Evolutionary conservation across 1,140 invertebrate genomes (phyloP).

Genomic region (Galleria mellonella): DNA sequence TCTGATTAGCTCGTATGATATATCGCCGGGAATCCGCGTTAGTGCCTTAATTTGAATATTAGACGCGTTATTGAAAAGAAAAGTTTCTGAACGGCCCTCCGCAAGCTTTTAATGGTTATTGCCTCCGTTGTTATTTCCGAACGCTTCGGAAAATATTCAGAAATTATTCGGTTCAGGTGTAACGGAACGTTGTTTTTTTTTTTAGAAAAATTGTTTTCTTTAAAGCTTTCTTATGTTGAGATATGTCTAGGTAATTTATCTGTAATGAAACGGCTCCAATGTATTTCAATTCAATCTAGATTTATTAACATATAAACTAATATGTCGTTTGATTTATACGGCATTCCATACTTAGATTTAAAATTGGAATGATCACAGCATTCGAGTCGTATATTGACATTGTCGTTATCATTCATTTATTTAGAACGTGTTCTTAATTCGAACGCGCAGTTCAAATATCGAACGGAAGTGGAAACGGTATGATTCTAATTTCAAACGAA

Average conservation of each 20-base stretch:
- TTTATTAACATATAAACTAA: too few species aligned
- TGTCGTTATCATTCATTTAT: slow-evolving; percentile 1
- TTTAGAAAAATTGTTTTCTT: slow-evolving; percentile 14
- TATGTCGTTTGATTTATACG: too few species aligned
- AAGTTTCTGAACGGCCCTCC: slow-evolving; percentile 60
- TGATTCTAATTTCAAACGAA: slow-evolving; percentile 71
- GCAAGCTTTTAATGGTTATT: slow-evolving; percentile 69
- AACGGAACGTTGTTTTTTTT: slow-evolving; percentile 22
- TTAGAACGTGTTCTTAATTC: slow-evolving; percentile 53
- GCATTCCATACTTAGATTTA: too few species aligned
- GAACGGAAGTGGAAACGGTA: slow-evolving; percentile 70
- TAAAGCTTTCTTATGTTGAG: not conserved
- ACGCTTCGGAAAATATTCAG: slow-evolving; percentile 28
- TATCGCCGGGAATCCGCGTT: slow-evolving; percentile 58
- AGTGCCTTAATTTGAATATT: slow-evolving; percentile 71
- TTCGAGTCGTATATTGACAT: not conserved
- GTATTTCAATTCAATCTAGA: too few species aligned
- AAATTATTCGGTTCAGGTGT: slow-evolving; percentile 45
- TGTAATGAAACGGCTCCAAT: too few species aligned
- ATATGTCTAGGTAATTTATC: slow-evolving; percentile 7
- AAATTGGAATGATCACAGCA: not conserved
- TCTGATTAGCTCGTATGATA: slow-evolving; percentile 71
- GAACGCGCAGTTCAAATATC: slow-evolving; percentile 58
- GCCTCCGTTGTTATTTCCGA: slow-evolving; percentile 56
- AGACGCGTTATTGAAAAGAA: slow-evolving; percentile 72